Base-by-base conservation (phyloP, 2,888 invertebrate species). In the Noctua comes region DNA sequence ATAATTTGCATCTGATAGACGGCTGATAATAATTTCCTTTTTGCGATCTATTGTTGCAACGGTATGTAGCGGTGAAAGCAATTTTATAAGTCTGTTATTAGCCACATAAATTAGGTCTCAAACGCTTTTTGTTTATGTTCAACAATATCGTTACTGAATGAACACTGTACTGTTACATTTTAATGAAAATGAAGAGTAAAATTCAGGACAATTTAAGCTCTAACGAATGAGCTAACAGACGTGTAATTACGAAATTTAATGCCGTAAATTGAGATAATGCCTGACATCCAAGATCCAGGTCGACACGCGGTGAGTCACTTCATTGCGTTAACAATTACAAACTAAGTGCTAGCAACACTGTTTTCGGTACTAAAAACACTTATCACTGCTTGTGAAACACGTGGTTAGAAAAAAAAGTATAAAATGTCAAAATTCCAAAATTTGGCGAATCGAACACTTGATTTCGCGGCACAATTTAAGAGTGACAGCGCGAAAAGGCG, bases 1-100 rank as follows among this genome's bases (percentile, higher is more conserved):
- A 94, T 95, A 92, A 95, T 96, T 95, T 96, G 94, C 95, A 96
- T 96, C 95, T 94, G 95, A 95, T 95, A 94, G 91, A 87, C 81
- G 88, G 89, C 89, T 93, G 95, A 94, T 95, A 94, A 94, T 93
- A 92, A 93, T 94, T 95, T 95, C 93, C 95, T 93, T 93, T 94
- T 92, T 91, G 90, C 91, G 91, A 92, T 89, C 92, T 92, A 93
- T 92, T 91, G 91, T 91, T 92, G 86, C 79, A 88, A 85, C 90
- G 88, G 90, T 91, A 90, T 89, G 90, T 90, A 88, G 91, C 89
- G 87, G 94, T 92, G 92, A 94, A 94, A 94, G 92, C 91, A 89
- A 89, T 89, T 86, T 36, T 36, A 36, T 36, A 4, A 83, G 77
- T 84, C 86, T 71, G 71, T 77, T 84, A 73, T 79, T 74, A 64